These are phyloP conservation scores for Lasioglossum calceatum DNA, from an alignment of 2,888 invertebrate genomes.

Conservation along the genomic window DNA sequence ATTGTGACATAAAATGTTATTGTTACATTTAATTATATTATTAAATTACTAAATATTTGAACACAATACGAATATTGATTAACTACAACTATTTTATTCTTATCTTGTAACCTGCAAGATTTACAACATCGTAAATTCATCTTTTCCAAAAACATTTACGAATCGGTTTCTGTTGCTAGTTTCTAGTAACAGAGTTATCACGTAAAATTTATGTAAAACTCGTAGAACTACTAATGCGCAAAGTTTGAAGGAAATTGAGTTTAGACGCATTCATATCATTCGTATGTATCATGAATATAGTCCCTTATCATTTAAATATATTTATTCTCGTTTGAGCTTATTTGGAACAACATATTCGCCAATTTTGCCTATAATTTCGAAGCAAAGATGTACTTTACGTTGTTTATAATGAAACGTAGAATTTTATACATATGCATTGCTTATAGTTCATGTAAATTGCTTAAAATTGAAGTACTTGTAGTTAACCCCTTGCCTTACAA, in stretches of 20 bases:
- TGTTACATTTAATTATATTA: no score
- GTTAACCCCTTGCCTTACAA: no score
- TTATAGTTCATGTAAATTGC: no score
- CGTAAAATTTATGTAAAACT: conserved; percentile 6
- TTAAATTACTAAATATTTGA: no score
- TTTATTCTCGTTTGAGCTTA: background rate
- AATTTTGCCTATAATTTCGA: background rate
- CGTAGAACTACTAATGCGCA: background rate
- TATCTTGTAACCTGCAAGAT: background rate
- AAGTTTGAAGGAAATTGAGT: conserved; percentile 6
- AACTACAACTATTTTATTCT: background rate
- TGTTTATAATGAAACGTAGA: no score
- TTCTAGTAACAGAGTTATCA: background rate
- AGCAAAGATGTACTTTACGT: no score
- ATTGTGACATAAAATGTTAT: no score
- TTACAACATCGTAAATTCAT: background rate
- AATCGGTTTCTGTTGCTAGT: background rate
- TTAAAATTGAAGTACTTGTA: no score
- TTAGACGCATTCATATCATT: background rate
- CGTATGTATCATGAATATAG: background rate
- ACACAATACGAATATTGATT: no score
- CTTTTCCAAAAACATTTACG: background rate
- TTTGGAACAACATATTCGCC: background rate
- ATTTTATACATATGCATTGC: no score
- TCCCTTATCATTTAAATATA: background rate